phyloP scores from a whole-genome alignment of 2,113 vertebrate genomes.

The Carassius auratus region DNA sequence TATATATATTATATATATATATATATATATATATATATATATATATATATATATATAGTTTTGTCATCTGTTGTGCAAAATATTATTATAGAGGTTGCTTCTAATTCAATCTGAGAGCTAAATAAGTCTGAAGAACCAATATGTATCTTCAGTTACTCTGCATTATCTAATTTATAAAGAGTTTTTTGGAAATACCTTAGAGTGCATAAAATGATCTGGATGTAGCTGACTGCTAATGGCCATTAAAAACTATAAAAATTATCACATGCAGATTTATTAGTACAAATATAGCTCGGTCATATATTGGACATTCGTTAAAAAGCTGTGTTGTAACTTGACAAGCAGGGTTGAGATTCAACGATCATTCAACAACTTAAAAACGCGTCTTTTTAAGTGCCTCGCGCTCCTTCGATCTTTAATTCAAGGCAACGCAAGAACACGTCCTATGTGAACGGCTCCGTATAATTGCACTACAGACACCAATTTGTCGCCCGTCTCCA shows the following conservation, averaged over 20 bases:
- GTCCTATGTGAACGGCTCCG: neutral
- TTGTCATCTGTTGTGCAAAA: neutral
- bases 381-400: neutral
- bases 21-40: no score
- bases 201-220: neutral
- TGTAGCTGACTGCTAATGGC: neutral
- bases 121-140: neutral
- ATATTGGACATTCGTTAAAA: neutral
- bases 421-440: neutral
- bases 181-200: neutral
- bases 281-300: neutral
- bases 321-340: neutral
- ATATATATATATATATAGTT: neutral
- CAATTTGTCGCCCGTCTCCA: slow-evolving; percentile 42
- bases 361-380: slow-evolving; percentile 1
- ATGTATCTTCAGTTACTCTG: neutral
- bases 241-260: neutral
- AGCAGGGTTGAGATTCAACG: neutral
- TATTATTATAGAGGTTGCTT: neutral
- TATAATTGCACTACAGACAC: slow-evolving; percentile 26
- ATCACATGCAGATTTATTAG: neutral
- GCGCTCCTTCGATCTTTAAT: neutral
- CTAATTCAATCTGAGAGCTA: neutral
- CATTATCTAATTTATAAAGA: neutral
- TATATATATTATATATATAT: no score